Evolutionary conservation across 2,113 vertebrate species (phyloP).

Genomic region (Hydrochoerus hydrochaeris): DNA sequence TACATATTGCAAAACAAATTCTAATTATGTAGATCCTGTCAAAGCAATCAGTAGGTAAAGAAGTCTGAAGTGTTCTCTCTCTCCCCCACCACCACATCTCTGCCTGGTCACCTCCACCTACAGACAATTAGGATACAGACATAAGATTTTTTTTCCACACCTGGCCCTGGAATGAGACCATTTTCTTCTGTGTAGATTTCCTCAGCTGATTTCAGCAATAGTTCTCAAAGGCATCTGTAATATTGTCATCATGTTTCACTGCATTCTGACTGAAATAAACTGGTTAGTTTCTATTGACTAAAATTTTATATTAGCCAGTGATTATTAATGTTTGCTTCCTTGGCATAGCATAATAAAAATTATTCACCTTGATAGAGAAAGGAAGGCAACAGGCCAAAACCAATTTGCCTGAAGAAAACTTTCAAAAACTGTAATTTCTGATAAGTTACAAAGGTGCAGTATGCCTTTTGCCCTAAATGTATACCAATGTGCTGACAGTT

Average conservation of each 20-base stretch:
- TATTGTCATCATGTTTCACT: background rate
- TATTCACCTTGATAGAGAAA: background rate
- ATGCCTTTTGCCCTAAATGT: background rate
- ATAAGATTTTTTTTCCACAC: background rate
- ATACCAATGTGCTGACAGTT: background rate
- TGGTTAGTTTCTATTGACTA: background rate
- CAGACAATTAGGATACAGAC: background rate
- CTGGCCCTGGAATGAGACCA: background rate
- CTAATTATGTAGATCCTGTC: background rate
- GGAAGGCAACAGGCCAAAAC: background rate
- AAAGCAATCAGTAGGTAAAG: background rate
- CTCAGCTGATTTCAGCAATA: background rate
- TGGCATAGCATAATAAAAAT: background rate
- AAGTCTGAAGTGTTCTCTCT: background rate
- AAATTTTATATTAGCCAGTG: background rate
- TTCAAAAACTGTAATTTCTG: background rate
- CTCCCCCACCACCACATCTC: fast-evolving
- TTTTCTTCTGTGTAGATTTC: background rate
- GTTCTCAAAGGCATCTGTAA: background rate
- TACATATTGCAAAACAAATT: background rate
- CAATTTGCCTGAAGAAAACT: background rate
- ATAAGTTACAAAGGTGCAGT: background rate
- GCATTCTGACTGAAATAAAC: background rate
- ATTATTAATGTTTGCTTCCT: background rate
- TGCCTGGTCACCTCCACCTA: background rate